phyloP scores from a whole-genome alignment of 2,888 invertebrate species.

The Sturmia bella region DNA sequence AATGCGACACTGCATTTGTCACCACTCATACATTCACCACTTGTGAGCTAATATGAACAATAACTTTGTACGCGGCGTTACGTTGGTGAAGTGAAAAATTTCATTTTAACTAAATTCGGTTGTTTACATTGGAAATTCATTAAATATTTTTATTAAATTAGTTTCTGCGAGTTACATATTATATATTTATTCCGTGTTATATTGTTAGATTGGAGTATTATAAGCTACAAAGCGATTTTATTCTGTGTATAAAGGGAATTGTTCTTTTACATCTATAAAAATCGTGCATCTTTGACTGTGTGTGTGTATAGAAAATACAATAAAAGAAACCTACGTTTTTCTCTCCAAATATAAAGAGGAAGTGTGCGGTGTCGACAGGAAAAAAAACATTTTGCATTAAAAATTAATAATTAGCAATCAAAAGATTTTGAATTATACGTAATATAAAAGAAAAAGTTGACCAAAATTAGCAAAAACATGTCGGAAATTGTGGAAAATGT shows the following conservation, averaged over 20 bases:
- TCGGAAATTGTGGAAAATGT: conserved; percentile 75
- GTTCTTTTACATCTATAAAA: conserved; percentile 57
- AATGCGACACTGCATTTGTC: conserved; percentile 34
- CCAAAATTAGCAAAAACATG: conserved; percentile 71
- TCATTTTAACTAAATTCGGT: conserved; percentile 69
- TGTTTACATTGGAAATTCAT: conserved; percentile 67
- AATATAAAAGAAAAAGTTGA: conserved; percentile 12
- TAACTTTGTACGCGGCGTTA: conserved; percentile 70
- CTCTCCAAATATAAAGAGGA: conserved; percentile 38
- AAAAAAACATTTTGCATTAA: conserved; percentile 50
- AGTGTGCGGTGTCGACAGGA: conserved; percentile 47
- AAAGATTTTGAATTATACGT: conserved; percentile 27
- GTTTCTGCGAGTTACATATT: conserved; percentile 22
- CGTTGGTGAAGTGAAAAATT: conserved; percentile 71
- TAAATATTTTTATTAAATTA: conserved; percentile 50
- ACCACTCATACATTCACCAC: conserved; percentile 60
- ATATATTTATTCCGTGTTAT: background rate
- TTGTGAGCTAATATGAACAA: conserved; percentile 55
- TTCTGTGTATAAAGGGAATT: conserved; percentile 56
- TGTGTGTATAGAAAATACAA: conserved; percentile 54
- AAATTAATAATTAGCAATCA: conserved; percentile 38
- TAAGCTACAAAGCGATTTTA: conserved; percentile 66
- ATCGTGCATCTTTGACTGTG: conserved; percentile 49
- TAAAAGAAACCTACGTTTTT: conserved; percentile 62
- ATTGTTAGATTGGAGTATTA: background rate